These are phyloP conservation scores for Phoxinus phoxinus DNA, from an alignment of 2,113 vertebrate species.

Conservation along the genomic window DNA sequence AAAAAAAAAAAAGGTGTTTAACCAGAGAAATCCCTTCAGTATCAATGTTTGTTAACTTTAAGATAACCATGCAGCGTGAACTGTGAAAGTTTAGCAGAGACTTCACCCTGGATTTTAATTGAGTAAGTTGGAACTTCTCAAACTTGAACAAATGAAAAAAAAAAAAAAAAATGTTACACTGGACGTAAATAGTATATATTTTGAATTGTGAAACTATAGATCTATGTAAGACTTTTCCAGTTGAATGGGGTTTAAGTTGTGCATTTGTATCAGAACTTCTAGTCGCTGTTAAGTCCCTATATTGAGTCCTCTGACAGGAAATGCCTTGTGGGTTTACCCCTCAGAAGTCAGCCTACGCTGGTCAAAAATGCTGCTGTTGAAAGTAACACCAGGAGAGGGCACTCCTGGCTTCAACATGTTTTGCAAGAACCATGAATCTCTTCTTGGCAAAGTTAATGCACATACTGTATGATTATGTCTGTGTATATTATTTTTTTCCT, in stretches of 20 bases:
- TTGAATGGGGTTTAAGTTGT: slow-evolving; percentile 62
- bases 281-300: slow-evolving; percentile 35
- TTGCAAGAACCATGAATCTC: not conserved
- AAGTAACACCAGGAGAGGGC: slow-evolving; percentile 9
- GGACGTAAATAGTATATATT: slow-evolving; percentile 78
- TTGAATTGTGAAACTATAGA: slow-evolving; percentile 74
- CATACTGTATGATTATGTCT: not conserved
- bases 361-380: slow-evolving; percentile 32
- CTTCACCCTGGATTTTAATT: slow-evolving; percentile 30
- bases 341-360: slow-evolving; percentile 25
- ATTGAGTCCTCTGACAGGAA: slow-evolving; percentile 29
- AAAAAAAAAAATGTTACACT: slow-evolving; percentile 70
- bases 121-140: slow-evolving; percentile 60
- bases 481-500: not conserved
- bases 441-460: not conserved
- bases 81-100: slow-evolving; percentile 53
- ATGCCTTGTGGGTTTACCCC: slow-evolving; percentile 11
- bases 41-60: not conserved
- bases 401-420: not conserved
- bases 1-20: slow-evolving; percentile 52
- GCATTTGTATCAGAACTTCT: slow-evolving; percentile 55
- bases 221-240: slow-evolving; percentile 68
- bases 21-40: slow-evolving; percentile 60
- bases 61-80: slow-evolving; percentile 30
- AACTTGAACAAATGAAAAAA: slow-evolving; percentile 67